Evolutionary conservation across 2,797 vertebrate species (phyloP).

Genomic region (Luscinia luscinia): DNA sequence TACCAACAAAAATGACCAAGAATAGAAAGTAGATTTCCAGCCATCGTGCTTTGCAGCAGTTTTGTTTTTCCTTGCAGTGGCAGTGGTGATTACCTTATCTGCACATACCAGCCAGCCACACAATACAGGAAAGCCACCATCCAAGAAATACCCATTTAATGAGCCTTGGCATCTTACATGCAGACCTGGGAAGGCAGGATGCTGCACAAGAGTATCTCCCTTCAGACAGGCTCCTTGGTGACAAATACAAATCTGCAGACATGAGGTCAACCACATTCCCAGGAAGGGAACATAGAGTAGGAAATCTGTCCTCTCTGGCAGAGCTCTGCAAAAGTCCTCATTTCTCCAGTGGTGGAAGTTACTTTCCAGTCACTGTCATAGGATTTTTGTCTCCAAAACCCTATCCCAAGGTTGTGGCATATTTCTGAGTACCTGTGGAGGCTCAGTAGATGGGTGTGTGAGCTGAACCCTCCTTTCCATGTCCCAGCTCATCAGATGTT

Average conservation of each 20-base stretch:
- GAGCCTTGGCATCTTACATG: slow-evolving; percentile 7
- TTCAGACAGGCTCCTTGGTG: neutral
- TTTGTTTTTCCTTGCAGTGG: slow-evolving; percentile 36
- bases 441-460: neutral
- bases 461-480: neutral
- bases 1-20: slow-evolving; percentile 37
- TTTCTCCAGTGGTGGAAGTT: neutral
- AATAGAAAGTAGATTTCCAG: slow-evolving; percentile 48
- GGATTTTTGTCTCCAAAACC: neutral
- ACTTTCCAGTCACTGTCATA: neutral
- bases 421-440: neutral
- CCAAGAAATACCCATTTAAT: slow-evolving; percentile 49
- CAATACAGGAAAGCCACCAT: slow-evolving; percentile 36
- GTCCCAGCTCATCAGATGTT: neutral
- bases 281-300: neutral
- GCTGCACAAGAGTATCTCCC: slow-evolving; percentile 4
- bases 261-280: neutral
- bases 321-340: neutral
- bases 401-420: neutral
- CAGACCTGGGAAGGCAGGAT: neutral
- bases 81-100: slow-evolving; percentile 56
- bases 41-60: slow-evolving; percentile 15
- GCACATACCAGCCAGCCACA: slow-evolving; percentile 26
- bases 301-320: neutral
- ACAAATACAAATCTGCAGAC: slow-evolving; percentile 17